A percentile compares a stretch with the other conserved stretches of the same genome.
Evolutionary conservation across 2,888 invertebrate species (phyloP).

Genomic region (Drosophila setosimentum): DNA sequence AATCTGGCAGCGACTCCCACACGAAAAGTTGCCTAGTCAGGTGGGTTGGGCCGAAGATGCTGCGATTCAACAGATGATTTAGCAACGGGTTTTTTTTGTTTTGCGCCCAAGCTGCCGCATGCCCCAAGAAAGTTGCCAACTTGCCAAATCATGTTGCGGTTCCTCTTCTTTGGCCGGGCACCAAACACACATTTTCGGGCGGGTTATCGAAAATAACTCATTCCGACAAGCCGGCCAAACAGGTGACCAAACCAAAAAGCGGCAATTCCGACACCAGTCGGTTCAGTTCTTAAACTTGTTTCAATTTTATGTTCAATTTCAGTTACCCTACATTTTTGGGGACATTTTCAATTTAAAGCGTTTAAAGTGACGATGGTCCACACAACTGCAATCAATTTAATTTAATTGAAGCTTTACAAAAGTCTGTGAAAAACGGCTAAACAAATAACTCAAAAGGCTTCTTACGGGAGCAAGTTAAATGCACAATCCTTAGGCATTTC

Average conservation of each 20-base stretch:
- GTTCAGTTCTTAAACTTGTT: constrained; percentile 76
- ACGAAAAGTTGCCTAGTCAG: constrained; percentile 71
- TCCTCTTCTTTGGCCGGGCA: constrained; percentile 42
- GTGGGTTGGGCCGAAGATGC: constrained; percentile 63
- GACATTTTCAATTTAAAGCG: background rate
- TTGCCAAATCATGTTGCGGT: constrained; percentile 76
- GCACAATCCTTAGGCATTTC: background rate
- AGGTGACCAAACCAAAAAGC: constrained; percentile 64
- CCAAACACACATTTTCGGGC: constrained; percentile 56
- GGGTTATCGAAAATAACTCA: constrained; percentile 57
- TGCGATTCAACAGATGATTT: constrained; percentile 71
- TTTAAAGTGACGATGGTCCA: background rate
- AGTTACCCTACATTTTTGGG: constrained; percentile 38
- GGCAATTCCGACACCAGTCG: constrained; percentile 47
- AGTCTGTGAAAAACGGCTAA: background rate
- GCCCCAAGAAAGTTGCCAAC: constrained; percentile 66
- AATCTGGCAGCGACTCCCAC: constrained; percentile 74
- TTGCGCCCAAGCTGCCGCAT: constrained; percentile 43
- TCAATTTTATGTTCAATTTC: constrained; percentile 54
- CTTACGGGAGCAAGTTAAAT: background rate
- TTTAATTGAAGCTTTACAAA: background rate
- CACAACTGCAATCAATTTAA: background rate
- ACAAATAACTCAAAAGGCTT: background rate
- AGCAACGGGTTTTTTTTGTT: constrained; percentile 63
- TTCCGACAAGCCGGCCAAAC: constrained; percentile 66